These are phyloP conservation scores for Lydus trimaculatus DNA, from an alignment of 2,888 invertebrate species.

Conservation along the genomic window DNA sequence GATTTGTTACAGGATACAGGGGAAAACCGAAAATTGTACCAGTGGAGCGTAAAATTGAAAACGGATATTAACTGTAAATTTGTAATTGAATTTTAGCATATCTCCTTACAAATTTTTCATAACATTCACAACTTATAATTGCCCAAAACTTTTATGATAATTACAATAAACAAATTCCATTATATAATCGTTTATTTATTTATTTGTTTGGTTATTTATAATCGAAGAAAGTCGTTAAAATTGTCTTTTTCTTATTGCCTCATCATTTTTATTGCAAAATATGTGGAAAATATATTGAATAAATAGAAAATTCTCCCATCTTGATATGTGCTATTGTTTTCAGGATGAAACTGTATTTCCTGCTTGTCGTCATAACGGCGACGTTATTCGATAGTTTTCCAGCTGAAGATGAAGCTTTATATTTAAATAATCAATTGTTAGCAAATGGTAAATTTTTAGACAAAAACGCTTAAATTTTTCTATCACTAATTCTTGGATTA, in stretches of 20 bases:
- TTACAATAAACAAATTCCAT: background rate
- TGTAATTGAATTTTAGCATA: background rate
- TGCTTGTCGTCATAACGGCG: conserved; percentile 39
- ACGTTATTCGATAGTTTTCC: conserved; percentile 20
- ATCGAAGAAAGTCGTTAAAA: background rate
- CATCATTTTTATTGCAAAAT: conserved; percentile 12
- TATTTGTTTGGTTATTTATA: background rate
- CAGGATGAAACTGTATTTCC: conserved; percentile 44
- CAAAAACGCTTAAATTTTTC: background rate
- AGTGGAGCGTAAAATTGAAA: background rate
- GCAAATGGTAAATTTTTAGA: conserved; percentile 38
- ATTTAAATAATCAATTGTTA: conserved; percentile 39
- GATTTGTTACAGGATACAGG: no score
- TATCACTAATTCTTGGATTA: conserved; percentile 5
- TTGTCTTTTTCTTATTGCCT: background rate
- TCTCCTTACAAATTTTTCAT: background rate
- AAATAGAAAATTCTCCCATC: conserved; percentile 14
- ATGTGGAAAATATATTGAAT: background rate
- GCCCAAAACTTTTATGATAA: background rate
- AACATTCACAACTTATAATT: background rate
- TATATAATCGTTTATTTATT: background rate
- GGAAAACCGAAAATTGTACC: background rate
- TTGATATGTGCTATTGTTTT: conserved; percentile 26
- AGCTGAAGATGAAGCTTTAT: conserved; percentile 40
- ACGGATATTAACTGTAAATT: background rate